A percentile compares a stretch with the other conserved stretches of the same genome.
Conservation (phyloP, 2,113 vertebrate species). For the Chitala chitala region DNA sequence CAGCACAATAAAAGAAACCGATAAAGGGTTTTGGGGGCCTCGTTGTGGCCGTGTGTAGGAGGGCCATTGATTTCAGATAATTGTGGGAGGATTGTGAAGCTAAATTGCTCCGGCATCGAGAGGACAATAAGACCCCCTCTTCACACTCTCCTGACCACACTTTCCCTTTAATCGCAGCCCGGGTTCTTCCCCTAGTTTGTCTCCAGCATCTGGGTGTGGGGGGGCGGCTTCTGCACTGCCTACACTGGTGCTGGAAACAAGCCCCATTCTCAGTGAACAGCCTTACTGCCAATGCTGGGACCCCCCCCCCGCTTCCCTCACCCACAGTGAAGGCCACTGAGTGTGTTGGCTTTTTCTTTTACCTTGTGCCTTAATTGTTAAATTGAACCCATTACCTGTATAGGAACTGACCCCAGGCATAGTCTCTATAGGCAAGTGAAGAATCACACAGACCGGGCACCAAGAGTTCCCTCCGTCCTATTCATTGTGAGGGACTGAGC, state of each 20-base stretch:
- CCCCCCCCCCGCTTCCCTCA: background rate
- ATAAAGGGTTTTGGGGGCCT: slow-evolving; percentile 26
- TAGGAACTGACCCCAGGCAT: background rate
- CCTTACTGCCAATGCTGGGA: background rate
- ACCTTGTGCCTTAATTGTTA: background rate
- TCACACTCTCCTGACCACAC: slow-evolving; percentile 17
- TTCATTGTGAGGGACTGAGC: background rate
- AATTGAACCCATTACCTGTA: background rate
- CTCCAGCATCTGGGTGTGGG: background rate
- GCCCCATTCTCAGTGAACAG: background rate
- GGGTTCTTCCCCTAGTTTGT: background rate
- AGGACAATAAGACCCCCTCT: slow-evolving; percentile 26
- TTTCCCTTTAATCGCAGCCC: slow-evolving; percentile 14
- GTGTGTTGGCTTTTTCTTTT: background rate
- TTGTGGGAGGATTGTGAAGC: slow-evolving; percentile 26
- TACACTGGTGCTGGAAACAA: background rate
- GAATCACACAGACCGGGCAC: background rate
- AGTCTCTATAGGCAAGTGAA: too few species aligned
- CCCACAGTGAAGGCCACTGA: background rate
- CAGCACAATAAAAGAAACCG: slow-evolving; percentile 21
- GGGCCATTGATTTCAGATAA: slow-evolving; percentile 33
- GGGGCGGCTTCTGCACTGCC: background rate
- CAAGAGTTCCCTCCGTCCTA: background rate
- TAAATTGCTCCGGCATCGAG: slow-evolving; percentile 25
- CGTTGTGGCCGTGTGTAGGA: slow-evolving; percentile 9